Conservation (phyloP, 2,888 invertebrate genomes). For the Trachelus tabidus region DNA sequence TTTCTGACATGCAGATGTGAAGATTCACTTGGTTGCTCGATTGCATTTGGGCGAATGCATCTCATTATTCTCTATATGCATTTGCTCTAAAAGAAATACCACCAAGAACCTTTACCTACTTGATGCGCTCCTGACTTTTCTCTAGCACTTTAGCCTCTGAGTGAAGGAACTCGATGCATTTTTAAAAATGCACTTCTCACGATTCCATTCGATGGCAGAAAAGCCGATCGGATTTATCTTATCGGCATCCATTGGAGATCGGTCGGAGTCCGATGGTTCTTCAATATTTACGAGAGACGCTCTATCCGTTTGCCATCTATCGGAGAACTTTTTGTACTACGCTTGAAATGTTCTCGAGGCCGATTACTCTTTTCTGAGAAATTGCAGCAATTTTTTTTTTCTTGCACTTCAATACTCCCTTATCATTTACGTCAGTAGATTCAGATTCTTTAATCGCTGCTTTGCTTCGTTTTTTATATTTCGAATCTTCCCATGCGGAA, state of each 20-base stretch:
- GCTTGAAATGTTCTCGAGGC: neutral
- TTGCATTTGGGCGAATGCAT: neutral
- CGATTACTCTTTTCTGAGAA: neutral
- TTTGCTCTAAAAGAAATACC: neutral
- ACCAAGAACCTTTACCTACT: neutral
- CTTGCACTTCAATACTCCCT: neutral
- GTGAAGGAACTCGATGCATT: neutral
- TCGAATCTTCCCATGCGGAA: neutral
- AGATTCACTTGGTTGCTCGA: neutral
- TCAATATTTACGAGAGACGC: neutral
- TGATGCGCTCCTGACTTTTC: neutral
- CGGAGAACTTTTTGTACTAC: neutral
- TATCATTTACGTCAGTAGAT: neutral
- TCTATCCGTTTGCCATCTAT: neutral
- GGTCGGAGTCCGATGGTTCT: neutral
- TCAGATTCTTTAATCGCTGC: neutral
- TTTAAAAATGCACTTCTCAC: neutral
- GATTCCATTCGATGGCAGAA: neutral
- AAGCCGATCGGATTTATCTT: neutral
- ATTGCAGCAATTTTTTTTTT: neutral
- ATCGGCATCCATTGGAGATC: neutral
- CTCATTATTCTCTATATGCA: neutral
- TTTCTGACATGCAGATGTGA: neutral
- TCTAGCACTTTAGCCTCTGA: neutral
- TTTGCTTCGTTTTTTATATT: neutral